Conservation (phyloP, 1,140 invertebrate genomes). For the Dendroctonus ponderosae region DNA sequence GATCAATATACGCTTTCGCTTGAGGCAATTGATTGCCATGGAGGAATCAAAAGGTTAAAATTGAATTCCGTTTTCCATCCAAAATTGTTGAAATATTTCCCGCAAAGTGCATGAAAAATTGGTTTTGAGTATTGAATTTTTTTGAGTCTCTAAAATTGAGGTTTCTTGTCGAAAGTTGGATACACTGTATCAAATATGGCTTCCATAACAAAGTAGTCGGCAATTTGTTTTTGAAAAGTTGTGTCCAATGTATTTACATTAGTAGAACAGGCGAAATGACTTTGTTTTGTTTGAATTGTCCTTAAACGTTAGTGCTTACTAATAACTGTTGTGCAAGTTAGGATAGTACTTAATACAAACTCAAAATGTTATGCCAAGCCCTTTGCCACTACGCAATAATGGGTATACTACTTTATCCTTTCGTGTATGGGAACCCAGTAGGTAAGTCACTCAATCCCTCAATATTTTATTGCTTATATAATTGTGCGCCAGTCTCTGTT, state of each 20-base stretch:
- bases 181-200: conserved; percentile 38
- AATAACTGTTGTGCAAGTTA: conserved; percentile 32
- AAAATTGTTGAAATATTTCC: too few relatives aligned
- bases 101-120: too few relatives aligned
- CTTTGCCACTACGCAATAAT: conserved; percentile 43
- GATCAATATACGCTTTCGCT: too few relatives aligned
- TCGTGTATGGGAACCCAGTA: conserved; percentile 38
- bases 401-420: conserved; percentile 39
- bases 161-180: neutral
- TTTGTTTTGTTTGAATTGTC: conserved; percentile 28
- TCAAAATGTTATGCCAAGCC: conserved; percentile 50
- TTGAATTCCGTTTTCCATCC: too few relatives aligned
- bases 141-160: too few relatives aligned
- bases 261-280: conserved; percentile 41
- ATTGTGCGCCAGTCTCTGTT: too few relatives aligned
- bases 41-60: too few relatives aligned
- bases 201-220: conserved; percentile 46
- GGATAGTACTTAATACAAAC: conserved; percentile 36
- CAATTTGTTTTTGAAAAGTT: conserved; percentile 39
- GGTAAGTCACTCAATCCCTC: conserved; percentile 31
- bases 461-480: too few relatives aligned
- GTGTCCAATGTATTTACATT: conserved; percentile 39
- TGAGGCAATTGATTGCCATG: too few relatives aligned
- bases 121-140: too few relatives aligned
- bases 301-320: conserved; percentile 38